Evolutionary conservation across 1,140 invertebrate genomes (phyloP).

Genomic region (Meloidogyne hapla): DNA sequence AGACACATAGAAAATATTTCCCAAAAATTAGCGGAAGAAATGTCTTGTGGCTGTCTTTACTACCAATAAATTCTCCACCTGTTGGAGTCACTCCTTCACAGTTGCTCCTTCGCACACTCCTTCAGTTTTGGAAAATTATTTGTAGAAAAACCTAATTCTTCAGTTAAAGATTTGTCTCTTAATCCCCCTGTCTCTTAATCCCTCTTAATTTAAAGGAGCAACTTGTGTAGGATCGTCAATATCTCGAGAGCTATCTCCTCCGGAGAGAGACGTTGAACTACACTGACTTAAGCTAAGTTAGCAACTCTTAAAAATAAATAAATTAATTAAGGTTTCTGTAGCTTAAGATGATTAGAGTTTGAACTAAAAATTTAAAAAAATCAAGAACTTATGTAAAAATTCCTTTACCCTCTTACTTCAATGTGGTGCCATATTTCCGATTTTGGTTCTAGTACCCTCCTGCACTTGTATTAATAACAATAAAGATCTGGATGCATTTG

Average conservation of each 20-base stretch:
- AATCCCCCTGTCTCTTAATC: conserved; percentile 54
- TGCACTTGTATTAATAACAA: conserved; percentile 54
- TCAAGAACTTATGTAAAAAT: neutral
- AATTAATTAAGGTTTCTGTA: too few relatives aligned
- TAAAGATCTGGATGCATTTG: conserved; percentile 54
- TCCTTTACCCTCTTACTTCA: conserved; percentile 38
- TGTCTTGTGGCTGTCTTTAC: conserved; percentile 45
- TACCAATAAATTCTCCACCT: too few relatives aligned
- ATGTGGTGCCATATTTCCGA: conserved; percentile 62
- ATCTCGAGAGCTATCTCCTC: conserved; percentile 45
- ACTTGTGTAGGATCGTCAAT: conserved; percentile 50
- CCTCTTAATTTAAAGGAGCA: conserved; percentile 56
- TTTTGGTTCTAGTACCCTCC: conserved; percentile 56
- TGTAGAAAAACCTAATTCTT: conserved; percentile 51
- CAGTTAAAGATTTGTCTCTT: conserved; percentile 32
- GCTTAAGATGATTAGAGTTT: too few relatives aligned
- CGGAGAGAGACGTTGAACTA: conserved; percentile 51
- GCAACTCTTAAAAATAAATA: conserved; percentile 44
- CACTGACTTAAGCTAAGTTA: conserved; percentile 53
- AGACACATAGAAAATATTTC: conserved; percentile 28
- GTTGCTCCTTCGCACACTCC: conserved; percentile 56
- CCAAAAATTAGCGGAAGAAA: conserved; percentile 58
- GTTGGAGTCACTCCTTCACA: conserved; percentile 40
- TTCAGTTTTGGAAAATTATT: conserved; percentile 49
- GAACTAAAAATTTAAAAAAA: neutral